phyloP scores from a whole-genome alignment of 2,113 vertebrate genomes.

The Mus pahari region DNA sequence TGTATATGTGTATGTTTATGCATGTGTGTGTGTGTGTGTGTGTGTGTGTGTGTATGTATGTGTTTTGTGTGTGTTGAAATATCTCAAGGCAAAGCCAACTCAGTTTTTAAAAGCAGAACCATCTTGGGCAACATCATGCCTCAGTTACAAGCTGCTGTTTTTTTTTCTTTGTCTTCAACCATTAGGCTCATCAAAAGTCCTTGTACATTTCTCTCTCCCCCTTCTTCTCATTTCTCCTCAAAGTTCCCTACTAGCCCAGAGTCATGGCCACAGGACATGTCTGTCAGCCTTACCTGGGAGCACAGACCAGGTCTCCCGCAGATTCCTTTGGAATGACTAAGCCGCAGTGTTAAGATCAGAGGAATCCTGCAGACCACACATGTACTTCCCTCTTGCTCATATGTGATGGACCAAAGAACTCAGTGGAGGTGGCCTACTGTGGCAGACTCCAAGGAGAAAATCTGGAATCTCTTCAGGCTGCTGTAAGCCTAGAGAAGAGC shows the following conservation, averaged over 20 bases:
- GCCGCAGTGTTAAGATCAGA: background rate
- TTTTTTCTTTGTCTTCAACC: background rate
- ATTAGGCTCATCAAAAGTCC: background rate
- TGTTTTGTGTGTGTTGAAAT: background rate
- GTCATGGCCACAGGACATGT: too few species aligned
- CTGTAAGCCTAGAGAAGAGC: background rate
- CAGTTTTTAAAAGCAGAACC: background rate
- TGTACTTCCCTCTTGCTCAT: background rate
- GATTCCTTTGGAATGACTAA: background rate
- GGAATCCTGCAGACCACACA: background rate
- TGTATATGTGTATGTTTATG: background rate
- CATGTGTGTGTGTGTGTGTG: background rate
- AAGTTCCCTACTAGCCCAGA: background rate
- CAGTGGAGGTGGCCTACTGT: background rate
- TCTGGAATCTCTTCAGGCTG: background rate
- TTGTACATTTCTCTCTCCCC: background rate
- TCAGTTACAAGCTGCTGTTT: accelerated
- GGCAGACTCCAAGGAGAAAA: too few species aligned
- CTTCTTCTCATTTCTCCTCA: background rate
- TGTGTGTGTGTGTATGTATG: too few species aligned
- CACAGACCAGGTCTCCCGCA: background rate
- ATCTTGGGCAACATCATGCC: background rate
- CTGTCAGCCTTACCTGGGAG: background rate
- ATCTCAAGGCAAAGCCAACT: background rate
- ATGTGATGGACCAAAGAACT: background rate